Conservation (phyloP, 2,888 invertebrate genomes). For the Archaeoteleia sp. region DNA sequence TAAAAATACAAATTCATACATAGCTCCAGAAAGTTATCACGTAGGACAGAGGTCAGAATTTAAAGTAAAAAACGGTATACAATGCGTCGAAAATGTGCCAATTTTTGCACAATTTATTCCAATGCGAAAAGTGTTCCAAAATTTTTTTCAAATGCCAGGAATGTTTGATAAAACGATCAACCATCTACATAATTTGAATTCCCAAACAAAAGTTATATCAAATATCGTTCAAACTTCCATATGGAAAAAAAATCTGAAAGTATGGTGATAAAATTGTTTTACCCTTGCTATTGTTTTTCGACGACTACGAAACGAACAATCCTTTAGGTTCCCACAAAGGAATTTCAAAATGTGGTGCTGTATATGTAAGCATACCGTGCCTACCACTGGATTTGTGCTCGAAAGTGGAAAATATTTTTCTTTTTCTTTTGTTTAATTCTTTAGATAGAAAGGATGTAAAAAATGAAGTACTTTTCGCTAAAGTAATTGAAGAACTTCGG, state of each 20-base stretch:
- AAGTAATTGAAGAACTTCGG: conserved; percentile 7
- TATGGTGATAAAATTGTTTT: conserved; percentile 10
- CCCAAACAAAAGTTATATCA: conserved; percentile 9
- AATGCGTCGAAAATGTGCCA: conserved; percentile 2
- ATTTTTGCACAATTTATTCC: conserved; percentile 3
- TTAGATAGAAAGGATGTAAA: conserved; percentile 1
- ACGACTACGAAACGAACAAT: conserved; percentile 10
- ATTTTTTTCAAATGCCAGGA: not conserved
- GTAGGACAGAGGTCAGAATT: not conserved
- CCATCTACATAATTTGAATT: not conserved
- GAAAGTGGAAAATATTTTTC: conserved; percentile 8
- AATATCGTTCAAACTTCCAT: conserved; percentile 5
- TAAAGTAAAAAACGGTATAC: not conserved
- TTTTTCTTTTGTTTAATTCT: conserved; percentile 3
- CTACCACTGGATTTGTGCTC: conserved; percentile 9
- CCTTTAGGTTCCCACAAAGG: conserved; percentile 5
- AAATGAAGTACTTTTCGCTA: conserved; percentile 9
- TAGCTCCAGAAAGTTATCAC: not conserved
- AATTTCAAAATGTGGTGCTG: conserved; percentile 9
- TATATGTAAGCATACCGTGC: conserved; percentile 12
- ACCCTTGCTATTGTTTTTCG: conserved; percentile 7
- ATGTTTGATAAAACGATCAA: not conserved
- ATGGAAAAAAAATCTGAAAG: conserved; percentile 9
- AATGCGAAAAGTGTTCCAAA: not conserved
- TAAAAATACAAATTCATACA: not conserved